Conservation (phyloP, 2,888 invertebrate species). For the Eupithecia tripunctaria region DNA sequence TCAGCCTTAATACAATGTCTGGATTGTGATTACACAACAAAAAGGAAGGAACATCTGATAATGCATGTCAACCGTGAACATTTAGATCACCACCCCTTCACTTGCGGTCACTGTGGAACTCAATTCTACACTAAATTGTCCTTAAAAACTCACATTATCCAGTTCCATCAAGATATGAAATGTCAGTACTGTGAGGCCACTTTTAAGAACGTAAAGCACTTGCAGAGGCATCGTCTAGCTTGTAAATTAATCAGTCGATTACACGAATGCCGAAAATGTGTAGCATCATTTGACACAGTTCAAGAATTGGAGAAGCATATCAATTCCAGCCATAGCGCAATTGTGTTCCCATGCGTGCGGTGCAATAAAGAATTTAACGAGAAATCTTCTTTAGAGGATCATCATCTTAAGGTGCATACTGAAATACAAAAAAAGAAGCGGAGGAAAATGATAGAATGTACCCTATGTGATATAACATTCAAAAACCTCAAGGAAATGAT, state of each 20-base stretch:
- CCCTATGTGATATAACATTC: conserved; percentile 58
- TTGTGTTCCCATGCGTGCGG: conserved; percentile 54
- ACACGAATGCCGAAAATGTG: conserved; percentile 53
- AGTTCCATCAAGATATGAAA: conserved; percentile 57
- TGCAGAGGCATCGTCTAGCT: conserved; percentile 51
- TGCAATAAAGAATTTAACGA: conserved; percentile 59
- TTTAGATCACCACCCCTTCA: conserved; percentile 63
- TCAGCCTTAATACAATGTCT: conserved; percentile 55
- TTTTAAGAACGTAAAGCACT: conserved; percentile 49
- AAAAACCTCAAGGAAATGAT: conserved; percentile 55
- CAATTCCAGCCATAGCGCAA: conserved; percentile 53
- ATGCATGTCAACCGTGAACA: conserved; percentile 65
- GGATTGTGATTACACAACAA: conserved; percentile 63
- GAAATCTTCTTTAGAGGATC: conserved; percentile 53
- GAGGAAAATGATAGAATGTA: conserved; percentile 60
- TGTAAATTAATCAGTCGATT: conserved; percentile 53
- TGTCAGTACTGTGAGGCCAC: conserved; percentile 62
- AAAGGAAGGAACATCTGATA: conserved; percentile 60
- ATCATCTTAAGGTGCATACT: conserved; percentile 57
- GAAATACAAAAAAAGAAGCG: conserved; percentile 61
- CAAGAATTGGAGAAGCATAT: conserved; percentile 53
- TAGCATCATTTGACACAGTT: conserved; percentile 56
- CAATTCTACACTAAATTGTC: conserved; percentile 64
- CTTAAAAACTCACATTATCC: conserved; percentile 58
- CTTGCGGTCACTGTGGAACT: conserved; percentile 60